A percentile compares a stretch with the other conserved stretches of the same genome.
phyloP scores from a whole-genome alignment of 2,797 vertebrate species.

The Pampus argenteus region DNA sequence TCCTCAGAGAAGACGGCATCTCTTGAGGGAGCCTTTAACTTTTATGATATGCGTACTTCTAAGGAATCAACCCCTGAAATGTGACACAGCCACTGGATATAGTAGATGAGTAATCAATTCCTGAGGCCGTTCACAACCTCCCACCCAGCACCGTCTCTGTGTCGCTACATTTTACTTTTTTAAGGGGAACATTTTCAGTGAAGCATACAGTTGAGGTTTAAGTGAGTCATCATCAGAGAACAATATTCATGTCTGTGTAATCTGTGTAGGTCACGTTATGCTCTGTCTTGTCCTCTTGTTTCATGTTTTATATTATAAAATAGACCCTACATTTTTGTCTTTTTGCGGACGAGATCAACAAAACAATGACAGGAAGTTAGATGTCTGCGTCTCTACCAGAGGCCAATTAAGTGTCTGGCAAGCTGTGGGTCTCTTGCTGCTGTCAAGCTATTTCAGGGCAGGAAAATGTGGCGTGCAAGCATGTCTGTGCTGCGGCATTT shows the following conservation, averaged over 20 bases:
- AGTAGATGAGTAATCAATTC: neutral
- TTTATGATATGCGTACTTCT: neutral
- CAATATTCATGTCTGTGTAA: neutral
- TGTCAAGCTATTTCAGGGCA: constrained; percentile 24
- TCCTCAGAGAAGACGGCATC: neutral
- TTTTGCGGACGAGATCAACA: neutral
- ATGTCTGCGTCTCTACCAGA: constrained; percentile 37
- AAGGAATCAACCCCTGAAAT: constrained; percentile 1
- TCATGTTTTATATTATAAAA: neutral
- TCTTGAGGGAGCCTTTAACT: neutral
- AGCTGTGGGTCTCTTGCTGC: constrained; percentile 25
- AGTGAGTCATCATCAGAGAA: neutral
- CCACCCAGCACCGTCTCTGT: neutral
- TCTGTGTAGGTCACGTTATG: neutral
- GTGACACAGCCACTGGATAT: neutral
- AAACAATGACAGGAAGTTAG: neutral
- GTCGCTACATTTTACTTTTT: neutral
- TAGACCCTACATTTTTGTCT: neutral
- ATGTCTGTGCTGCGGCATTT: neutral
- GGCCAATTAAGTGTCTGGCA: constrained; percentile 34
- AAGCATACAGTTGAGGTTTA: neutral
- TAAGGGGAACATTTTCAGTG: neutral
- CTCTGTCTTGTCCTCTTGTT: neutral
- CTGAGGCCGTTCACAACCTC: constrained; percentile 1
- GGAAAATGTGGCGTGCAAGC: neutral